Base-by-base conservation (phyloP, 2,888 invertebrate genomes). In the Caenorhabditis japonica region DNA sequence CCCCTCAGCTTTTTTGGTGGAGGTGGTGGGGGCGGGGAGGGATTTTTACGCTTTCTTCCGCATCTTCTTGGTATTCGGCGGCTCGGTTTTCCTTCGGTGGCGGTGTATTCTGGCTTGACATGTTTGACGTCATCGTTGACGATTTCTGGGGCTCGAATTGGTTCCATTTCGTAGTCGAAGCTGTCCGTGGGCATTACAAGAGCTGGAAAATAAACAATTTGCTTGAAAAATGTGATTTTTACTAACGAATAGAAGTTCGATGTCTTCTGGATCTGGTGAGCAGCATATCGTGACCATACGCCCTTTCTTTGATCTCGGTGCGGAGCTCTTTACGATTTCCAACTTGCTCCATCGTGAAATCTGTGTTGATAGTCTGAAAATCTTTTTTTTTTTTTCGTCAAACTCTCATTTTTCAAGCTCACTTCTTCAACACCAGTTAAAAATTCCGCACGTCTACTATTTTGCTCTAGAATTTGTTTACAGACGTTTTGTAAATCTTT, bases 291-390 rank as follows among this genome's bases (percentile, higher is more conserved):
- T 60, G 27, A 3, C 44, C 21, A 19, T 69, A 47, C 13, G 69
- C 69, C n/a, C 44, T 38, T 7, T 69, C 53, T 27, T 69, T 69
- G 27, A 60, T 69, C 2, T 46, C 53, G 2, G 43, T 27, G 7
- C 69, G 49, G 12, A 46, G 41, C 51, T 44, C 44, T 68, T 59
- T 59, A 27, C 56, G 56, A 19, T 51, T 41, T 4, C 49, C 44
- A 1, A 49, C 23, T 4, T 66, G 66, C 23, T 41, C 58, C 12
- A 23, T 34, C 1, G 58, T 52, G 43, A 58, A 55, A 36, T 59
- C 52, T 5, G 58, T 34, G 15, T 44, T 52, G 8, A 44, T 46
- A 5, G 52, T 41, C 58, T 64, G 30, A 30, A 47, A 30, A n/a
- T n/a, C n/a, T n/a, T n/a, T n/a, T n/a, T n/a, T n/a, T n/a, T n/a